Base-by-base conservation (phyloP, 1,140 invertebrate genomes). In the Atopsyche davidsoni region DNA sequence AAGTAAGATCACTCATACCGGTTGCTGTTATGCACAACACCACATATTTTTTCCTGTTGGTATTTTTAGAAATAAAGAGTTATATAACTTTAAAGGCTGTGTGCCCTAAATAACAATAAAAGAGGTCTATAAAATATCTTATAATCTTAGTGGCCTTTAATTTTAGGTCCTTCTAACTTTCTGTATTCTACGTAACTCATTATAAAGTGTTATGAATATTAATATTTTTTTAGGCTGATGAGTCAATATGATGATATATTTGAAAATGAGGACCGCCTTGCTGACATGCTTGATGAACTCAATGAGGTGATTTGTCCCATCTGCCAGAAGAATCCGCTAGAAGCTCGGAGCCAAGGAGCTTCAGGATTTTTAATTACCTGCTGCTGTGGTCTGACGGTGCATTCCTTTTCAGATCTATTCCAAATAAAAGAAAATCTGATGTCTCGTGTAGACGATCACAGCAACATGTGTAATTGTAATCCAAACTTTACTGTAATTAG, bases 261-360 rank as follows among this genome's bases (percentile, higher is more conserved):
- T 46, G 56, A 47, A 4, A 40, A 58, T 22, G 56, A 58, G 13
- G 35, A 54, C 14, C 31, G 39, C 14, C 45, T 58, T 4, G 51
- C 43, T 13, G 39, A 46, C 13, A 54, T 58, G 48, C 24, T 51
- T 7, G 47, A 58, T 2, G 51, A 54, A 2, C 44, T 58, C 7
- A 46, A 58, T 39, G 11, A 51, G 23, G 48, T 58, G 14, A 47
- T 58, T 43, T 58, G 56, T 35, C 56, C 56, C 7, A 47, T 58
- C 9, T 58, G 56, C 35, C 34, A 58, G 42, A 54, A 54, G 35
- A 44, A 32, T 16, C 24, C 41, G 16, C 23, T 57, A 6, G 35
- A 52, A 45, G 13, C 4, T 22, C 14, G 19, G 42, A 16, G 34
- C 25, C 13, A 11, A 4, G 3, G 22, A 6, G n/a, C 17, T 11